Base-by-base conservation (phyloP, 1,140 invertebrate genomes). In the Dryas iulia region DNA sequence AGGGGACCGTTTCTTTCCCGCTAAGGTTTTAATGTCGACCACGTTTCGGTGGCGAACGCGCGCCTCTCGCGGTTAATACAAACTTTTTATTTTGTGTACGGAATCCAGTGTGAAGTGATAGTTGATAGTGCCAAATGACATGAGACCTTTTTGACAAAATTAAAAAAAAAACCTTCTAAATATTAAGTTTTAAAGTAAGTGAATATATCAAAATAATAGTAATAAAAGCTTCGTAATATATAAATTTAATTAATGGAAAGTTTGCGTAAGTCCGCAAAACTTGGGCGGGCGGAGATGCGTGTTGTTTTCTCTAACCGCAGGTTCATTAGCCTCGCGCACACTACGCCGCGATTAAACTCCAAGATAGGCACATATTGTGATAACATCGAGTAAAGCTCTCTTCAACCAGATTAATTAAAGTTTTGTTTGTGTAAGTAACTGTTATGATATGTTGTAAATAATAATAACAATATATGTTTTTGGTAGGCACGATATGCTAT, bases 21-120 rank as follows among this genome's bases (percentile, higher is more conserved):
- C 87, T 86, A 89, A 91, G 89, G 89, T 91, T 90, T 91, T 91
- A 91, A 91, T 91, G 89, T 90, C 85, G 89, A 89, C 86, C 89
- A 89, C 87, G 89, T 81, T 91, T 89, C 83, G 86, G 89, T 81
- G 82, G 86, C 84, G 87, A 74, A 84, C 89, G 89, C 87, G 86
- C 89, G 87, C 87, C 81, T 84, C 76, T 77, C 77, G 85, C 86
- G 87, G 86, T 88, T 83, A 77, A 56, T 74, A 66, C 63, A 66
- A 85, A 89, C 82, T 79, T 89, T 85, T 88, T 82, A n/a, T 79
- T 79, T 81, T 76, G 73, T 78, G 76, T 78, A 81, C 76, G 74
- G 82, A 79, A 76, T 79, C 72, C 74, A 84, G 84, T 79, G 77
- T 76, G 69, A 73, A 73, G 79, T 81, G 76, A 77, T 71, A 81